phyloP scores from a whole-genome alignment of 2,888 invertebrate genomes.

The Calameuta pallipes region DNA sequence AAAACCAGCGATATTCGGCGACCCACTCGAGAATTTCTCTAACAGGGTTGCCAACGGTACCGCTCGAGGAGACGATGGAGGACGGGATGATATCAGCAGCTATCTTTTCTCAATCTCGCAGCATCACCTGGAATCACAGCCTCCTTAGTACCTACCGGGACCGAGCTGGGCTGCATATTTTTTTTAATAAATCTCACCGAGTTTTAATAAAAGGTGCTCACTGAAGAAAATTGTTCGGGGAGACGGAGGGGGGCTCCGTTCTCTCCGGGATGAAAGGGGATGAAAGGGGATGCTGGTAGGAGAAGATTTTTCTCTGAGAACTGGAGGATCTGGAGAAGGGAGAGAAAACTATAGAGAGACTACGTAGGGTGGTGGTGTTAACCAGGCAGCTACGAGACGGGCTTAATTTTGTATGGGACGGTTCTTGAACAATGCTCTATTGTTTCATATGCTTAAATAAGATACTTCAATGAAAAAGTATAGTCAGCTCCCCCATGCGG shows the following conservation, averaged over 20 bases:
- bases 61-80: too few species aligned
- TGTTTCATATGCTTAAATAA: constrained; percentile 6
- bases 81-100: neutral
- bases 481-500: neutral
- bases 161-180: neutral
- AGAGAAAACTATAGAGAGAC: neutral
- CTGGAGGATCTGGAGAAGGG: neutral
- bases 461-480: constrained; percentile 2
- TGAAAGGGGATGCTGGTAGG: neutral
- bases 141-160: too few species aligned
- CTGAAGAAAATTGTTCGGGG: neutral
- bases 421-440: constrained; percentile 1
- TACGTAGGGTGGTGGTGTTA: neutral
- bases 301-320: too few species aligned
- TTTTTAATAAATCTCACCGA: constrained; percentile 2
- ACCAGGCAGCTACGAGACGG: neutral
- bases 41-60: too few species aligned
- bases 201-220: constrained; percentile 5
- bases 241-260: neutral
- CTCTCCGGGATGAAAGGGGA: neutral
- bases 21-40: too few species aligned
- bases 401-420: neutral
- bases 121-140: neutral
- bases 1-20: too few species aligned
- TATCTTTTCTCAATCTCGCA: constrained; percentile 1